Evolutionary conservation across 2,797 vertebrate species (phyloP).

Genomic region (Eospalax fontanierii): DNA sequence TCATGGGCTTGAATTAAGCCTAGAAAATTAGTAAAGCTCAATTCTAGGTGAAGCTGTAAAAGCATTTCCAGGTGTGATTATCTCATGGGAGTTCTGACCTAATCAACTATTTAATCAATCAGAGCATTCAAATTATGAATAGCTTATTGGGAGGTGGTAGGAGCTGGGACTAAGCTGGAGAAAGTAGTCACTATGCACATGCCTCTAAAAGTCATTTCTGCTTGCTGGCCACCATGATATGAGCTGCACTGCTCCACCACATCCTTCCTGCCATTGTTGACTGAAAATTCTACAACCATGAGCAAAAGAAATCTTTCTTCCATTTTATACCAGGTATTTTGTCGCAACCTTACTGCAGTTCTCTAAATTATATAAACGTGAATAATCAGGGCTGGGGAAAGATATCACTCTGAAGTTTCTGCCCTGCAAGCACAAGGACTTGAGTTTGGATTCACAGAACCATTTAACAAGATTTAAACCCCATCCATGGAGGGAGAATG

Average conservation of each 20-base stretch:
- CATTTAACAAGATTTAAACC: background rate
- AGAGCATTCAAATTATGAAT: background rate
- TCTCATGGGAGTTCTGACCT: background rate
- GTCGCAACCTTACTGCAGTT: background rate
- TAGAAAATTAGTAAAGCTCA: background rate
- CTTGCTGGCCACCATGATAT: background rate
- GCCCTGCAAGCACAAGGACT: background rate
- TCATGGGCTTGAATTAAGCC: background rate
- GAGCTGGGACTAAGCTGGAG: background rate
- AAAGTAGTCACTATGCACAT: background rate
- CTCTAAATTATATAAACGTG: slow-evolving; percentile 20
- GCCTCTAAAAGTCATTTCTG: background rate
- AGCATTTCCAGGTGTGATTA: background rate
- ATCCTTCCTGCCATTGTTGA: background rate
- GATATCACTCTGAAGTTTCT: background rate
- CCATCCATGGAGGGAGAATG: background rate
- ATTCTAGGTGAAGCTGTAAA: background rate
- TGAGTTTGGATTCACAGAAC: background rate
- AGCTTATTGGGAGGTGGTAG: background rate
- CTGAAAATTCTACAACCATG: background rate
- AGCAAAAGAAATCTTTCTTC: too few relatives aligned
- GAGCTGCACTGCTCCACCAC: background rate
- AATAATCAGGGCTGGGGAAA: background rate
- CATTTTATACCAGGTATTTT: background rate
- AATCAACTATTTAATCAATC: background rate